phyloP scores from a whole-genome alignment of 2,113 vertebrate genomes.

The Brachyistius frenatus region DNA sequence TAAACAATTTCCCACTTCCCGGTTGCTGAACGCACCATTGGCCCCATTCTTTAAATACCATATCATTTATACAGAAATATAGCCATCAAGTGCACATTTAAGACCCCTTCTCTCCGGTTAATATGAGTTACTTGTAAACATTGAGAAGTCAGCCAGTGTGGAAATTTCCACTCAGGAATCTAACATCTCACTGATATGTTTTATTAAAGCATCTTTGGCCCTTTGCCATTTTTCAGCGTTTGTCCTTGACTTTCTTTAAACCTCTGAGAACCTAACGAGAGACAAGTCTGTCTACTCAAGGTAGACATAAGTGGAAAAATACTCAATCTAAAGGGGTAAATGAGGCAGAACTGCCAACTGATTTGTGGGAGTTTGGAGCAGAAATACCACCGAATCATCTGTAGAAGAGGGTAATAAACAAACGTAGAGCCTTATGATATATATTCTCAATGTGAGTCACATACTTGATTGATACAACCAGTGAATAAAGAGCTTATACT shows the following conservation, averaged over 20 bases:
- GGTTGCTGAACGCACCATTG: too few species aligned
- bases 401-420: not conserved
- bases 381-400: not conserved
- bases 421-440: not conserved
- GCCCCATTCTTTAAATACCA: too few species aligned
- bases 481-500: slow-evolving; percentile 18
- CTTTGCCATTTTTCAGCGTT: slow-evolving; percentile 1
- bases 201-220: not conserved
- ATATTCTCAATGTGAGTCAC: too few species aligned
- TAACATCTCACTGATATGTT: not conserved
- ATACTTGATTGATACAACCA: slow-evolving; percentile 12
- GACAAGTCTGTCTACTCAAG: too few species aligned
- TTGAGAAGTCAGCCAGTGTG: slow-evolving; percentile 4
- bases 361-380: not conserved
- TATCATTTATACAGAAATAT: too few species aligned
- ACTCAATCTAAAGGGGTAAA: not conserved
- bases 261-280: not conserved
- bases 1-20: too few species aligned
- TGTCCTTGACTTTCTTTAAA: not conserved
- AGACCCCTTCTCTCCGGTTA: too few species aligned
- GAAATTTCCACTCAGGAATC: slow-evolving; percentile 14
- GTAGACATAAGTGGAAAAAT: too few species aligned
- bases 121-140: too few species aligned
- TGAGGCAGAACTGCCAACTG: not conserved
- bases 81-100: too few species aligned